Conservation (phyloP, 2,113 vertebrate species). For the Microtus pennsylvanicus region DNA sequence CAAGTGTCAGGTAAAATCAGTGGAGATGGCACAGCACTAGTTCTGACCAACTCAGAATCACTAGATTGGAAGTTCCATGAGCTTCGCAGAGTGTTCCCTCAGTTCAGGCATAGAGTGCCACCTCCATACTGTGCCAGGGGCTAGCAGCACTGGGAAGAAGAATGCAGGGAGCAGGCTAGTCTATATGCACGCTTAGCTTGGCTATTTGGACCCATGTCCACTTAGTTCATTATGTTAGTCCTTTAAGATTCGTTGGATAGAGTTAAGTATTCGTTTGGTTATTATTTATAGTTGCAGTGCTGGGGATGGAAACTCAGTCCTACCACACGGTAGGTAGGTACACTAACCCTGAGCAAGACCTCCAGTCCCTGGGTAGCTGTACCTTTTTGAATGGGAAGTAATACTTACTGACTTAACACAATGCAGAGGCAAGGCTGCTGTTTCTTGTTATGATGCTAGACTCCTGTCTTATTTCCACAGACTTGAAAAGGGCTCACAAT, state of each 20-base stretch:
- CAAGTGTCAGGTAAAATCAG: conserved; percentile 14
- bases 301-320: neutral
- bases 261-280: neutral
- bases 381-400: conserved; percentile 31
- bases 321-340: neutral
- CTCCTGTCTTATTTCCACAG: neutral
- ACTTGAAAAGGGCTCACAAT: neutral
- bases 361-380: neutral
- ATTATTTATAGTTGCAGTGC: neutral
- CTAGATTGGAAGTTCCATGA: neutral
- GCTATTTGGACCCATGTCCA: neutral
- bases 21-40: neutral
- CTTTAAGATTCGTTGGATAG: conserved; percentile 11
- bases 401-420: neutral
- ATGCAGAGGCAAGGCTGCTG: neutral
- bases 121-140: neutral
- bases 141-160: neutral
- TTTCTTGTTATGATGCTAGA: neutral
- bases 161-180: neutral
- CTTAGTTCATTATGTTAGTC: neutral
- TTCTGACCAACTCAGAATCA: neutral
- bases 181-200: neutral
- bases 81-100: neutral
- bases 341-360: neutral
- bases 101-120: neutral